Percentiles rank a stretch among this genome's conserved stretches.
phyloP scores from a whole-genome alignment of 2,797 vertebrate species.

The Manis crassicaudata region DNA sequence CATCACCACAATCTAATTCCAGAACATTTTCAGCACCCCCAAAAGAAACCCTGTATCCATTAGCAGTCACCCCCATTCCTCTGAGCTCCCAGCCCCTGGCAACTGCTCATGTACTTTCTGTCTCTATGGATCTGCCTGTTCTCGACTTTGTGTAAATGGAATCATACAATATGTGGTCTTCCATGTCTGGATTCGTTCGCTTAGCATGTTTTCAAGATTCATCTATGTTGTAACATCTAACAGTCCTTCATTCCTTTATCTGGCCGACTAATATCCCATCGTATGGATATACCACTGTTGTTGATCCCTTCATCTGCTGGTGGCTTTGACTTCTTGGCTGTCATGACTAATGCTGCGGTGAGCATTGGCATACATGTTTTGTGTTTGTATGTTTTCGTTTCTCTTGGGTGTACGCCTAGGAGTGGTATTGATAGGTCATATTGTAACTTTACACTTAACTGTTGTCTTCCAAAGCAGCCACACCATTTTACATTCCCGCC shows the following conservation, averaged over 20 bases:
- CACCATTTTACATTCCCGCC: rapidly evolving
- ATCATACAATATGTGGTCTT: background rate
- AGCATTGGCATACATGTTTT: background rate
- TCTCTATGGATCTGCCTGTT: background rate
- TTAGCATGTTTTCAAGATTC: background rate
- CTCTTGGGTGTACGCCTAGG: background rate
- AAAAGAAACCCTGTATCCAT: rapidly evolving
- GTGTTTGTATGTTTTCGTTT: background rate
- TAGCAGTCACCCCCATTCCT: background rate
- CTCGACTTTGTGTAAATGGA: background rate
- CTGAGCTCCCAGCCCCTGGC: background rate
- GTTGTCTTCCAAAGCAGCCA: background rate
- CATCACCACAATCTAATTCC: background rate
- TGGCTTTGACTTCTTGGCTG: background rate
- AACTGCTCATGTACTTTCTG: background rate
- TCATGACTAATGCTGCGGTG: background rate
- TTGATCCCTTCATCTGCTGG: background rate
- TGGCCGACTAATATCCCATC: rapidly evolving
- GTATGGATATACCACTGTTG: background rate
- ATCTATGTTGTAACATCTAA: rapidly evolving
- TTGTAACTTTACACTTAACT: too few relatives aligned
- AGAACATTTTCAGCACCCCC: background rate
- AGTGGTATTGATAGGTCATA: rapidly evolving
- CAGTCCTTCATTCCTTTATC: background rate
- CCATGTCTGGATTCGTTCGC: background rate